A percentile compares a stretch with the other conserved stretches of the same genome.
phyloP scores from a whole-genome alignment of 2,113 vertebrate genomes.

The Hirundichthys speculiger region DNA sequence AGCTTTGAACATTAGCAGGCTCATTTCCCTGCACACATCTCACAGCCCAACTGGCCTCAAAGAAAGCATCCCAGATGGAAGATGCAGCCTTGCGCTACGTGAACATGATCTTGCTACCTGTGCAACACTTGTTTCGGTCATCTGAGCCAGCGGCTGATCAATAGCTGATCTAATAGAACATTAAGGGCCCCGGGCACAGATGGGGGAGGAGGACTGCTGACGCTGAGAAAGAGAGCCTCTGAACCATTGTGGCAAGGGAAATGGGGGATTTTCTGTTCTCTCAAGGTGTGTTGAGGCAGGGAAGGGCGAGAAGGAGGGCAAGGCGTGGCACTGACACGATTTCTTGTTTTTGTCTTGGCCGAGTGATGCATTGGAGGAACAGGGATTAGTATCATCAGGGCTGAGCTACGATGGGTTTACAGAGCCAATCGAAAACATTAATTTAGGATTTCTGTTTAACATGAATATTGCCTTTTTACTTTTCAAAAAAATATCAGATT shows the following conservation, averaged over 20 bases:
- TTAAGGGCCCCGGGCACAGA: constrained; percentile 58
- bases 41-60: constrained; percentile 10
- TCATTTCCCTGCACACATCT: constrained; percentile 20
- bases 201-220: constrained; percentile 61
- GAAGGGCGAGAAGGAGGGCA: constrained; percentile 29
- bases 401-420: constrained; percentile 9
- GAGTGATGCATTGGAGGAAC: constrained; percentile 47
- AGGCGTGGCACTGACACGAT: constrained; percentile 50
- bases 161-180: constrained; percentile 74
- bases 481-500: too few species aligned
- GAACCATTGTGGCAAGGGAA: constrained; percentile 29
- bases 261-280: constrained; percentile 50
- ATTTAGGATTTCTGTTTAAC: constrained; percentile 5
- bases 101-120: constrained; percentile 51
- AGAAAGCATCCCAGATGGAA: constrained; percentile 44
- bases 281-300: constrained; percentile 21
- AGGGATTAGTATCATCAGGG: constrained; percentile 9
- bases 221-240: constrained; percentile 51
- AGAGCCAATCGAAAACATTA: neutral
- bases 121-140: constrained; percentile 66
- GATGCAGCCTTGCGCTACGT: constrained; percentile 14
- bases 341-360: constrained; percentile 55
- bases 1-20: constrained; percentile 24
- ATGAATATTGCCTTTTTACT: neutral
- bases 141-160: constrained; percentile 70